Percentiles rank a stretch among this genome's conserved stretches.
Evolutionary conservation across 1,140 invertebrate genomes (phyloP).

Genomic region (Drosophila persimilis): DNA sequence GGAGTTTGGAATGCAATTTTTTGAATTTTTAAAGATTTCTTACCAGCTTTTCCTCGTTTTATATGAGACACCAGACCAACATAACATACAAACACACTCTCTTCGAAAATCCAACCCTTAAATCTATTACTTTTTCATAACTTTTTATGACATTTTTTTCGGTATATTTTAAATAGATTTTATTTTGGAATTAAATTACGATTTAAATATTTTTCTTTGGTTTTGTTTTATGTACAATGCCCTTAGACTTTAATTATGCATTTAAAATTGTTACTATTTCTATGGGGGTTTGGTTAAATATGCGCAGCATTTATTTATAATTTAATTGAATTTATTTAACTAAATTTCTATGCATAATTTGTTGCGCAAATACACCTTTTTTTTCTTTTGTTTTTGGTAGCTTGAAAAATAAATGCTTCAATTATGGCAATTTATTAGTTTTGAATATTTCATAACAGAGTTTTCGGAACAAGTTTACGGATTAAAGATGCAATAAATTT

Average conservation of each 20-base stretch:
- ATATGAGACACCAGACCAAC: neutral
- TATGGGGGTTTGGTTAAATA: conserved; percentile 3
- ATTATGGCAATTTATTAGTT: conserved; percentile 52
- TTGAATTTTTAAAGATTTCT: too few species aligned
- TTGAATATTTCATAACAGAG: conserved; percentile 37
- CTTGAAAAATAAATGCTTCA: conserved; percentile 57
- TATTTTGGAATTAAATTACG: conserved; percentile 18
- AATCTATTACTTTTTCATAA: neutral
- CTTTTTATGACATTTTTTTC: conserved; percentile 7
- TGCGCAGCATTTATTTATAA: conserved; percentile 21
- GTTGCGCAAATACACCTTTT: conserved; percentile 15
- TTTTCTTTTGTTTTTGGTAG: conserved; percentile 12
- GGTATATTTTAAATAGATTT: conserved; percentile 24
- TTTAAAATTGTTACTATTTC: conserved; percentile 28
- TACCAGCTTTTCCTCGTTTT: too few species aligned
- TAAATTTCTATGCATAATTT: conserved; percentile 37
- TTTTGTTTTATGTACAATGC: conserved; percentile 41
- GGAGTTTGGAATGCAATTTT: too few species aligned
- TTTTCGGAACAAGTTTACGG: conserved; percentile 13
- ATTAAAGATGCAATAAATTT: conserved; percentile 30
- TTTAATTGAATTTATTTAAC: conserved; percentile 29
- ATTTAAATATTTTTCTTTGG: conserved; percentile 20
- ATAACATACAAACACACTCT: conserved; percentile 3
- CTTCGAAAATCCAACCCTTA: neutral
- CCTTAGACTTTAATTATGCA: conserved; percentile 31